Conservation (phyloP, 2,113 vertebrate genomes). For the Zosterops pallidus region DNA sequence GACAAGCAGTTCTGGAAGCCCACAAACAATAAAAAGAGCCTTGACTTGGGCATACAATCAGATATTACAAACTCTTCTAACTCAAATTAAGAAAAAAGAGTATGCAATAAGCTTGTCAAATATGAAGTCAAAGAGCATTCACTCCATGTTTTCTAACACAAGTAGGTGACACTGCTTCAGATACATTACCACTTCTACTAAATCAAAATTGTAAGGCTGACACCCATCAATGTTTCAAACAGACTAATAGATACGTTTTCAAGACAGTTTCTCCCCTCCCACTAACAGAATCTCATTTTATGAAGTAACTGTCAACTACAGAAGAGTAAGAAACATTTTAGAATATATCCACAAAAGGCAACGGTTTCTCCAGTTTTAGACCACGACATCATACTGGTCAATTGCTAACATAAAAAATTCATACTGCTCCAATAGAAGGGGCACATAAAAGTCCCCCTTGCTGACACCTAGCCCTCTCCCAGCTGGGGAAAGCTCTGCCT, state of each 20-base stretch:
- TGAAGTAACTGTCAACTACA: background rate
- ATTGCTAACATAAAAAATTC: background rate
- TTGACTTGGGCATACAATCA: background rate
- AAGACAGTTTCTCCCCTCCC: background rate
- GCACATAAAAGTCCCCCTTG: background rate
- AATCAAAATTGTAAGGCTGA: background rate
- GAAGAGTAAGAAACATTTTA: background rate
- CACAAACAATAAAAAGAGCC: slow-evolving; percentile 68
- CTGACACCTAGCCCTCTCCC: background rate
- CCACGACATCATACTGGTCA: background rate
- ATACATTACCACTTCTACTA: background rate
- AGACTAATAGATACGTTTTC: background rate
- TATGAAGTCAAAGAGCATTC: background rate
- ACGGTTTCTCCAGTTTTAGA: background rate
- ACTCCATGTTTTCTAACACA: background rate
- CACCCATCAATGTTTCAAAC: background rate
- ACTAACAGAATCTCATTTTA: background rate
- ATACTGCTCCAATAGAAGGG: background rate
- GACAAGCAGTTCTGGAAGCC: slow-evolving; percentile 80
- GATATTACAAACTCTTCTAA: slow-evolving; percentile 16
- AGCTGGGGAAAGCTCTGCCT: background rate
- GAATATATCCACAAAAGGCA: background rate
- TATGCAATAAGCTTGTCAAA: slow-evolving; percentile 10
- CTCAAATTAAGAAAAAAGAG: slow-evolving; percentile 24
- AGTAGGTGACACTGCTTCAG: background rate